phyloP scores from a whole-genome alignment of 2,113 vertebrate species.

The Channa maculata region DNA sequence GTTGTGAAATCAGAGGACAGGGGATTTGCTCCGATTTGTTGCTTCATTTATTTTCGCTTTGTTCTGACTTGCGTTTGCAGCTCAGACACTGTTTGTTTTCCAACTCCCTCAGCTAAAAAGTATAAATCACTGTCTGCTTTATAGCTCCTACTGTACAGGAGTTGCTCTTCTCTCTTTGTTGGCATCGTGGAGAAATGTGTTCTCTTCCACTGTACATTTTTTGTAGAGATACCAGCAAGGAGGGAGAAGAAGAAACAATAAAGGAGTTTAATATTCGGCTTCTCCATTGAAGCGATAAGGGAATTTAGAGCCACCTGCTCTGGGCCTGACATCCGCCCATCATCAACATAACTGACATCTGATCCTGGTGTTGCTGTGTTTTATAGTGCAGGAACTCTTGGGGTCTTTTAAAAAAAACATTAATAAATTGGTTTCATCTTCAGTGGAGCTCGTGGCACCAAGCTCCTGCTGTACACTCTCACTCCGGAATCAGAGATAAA shows the following conservation, averaged over 20 bases:
- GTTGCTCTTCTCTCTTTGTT: conserved; percentile 1
- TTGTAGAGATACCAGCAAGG: background rate
- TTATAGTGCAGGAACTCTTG: background rate
- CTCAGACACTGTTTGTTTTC: conserved; percentile 5
- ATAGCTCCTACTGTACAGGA: conserved; percentile 1
- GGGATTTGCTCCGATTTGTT: background rate
- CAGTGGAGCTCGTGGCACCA: background rate
- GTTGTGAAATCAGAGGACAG: conserved; percentile 10
- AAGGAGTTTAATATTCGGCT: background rate
- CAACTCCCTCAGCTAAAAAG: background rate
- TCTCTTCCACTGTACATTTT: background rate
- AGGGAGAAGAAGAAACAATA: background rate
- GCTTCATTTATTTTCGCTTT: background rate
- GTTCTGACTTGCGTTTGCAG: conserved; percentile 1
- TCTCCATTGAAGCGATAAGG: background rate
- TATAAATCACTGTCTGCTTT: background rate
- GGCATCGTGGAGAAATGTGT: background rate
- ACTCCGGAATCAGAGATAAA: background rate
- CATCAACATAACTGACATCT: conserved; percentile 2
- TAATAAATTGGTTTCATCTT: background rate
- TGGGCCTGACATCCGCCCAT: background rate
- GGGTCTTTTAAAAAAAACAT: background rate
- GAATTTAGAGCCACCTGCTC: conserved; percentile 11
- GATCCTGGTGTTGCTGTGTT: conserved; percentile 2
- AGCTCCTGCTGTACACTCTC: conserved; percentile 12